Base-by-base conservation (phyloP, 1,140 invertebrate genomes). In the Diabrotica undecimpunctata region DNA sequence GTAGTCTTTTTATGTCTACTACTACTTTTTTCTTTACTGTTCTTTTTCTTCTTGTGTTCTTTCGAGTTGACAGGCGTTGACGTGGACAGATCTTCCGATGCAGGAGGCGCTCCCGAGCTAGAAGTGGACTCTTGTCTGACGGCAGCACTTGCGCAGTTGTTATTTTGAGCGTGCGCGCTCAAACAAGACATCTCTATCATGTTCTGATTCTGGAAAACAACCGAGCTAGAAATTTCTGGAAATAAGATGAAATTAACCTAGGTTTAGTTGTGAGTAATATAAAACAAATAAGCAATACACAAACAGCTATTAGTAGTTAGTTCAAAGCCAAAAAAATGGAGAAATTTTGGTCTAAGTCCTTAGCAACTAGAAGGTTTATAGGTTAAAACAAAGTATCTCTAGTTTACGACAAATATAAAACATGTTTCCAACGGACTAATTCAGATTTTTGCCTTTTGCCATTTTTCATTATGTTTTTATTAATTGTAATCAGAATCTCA, bases 171-270 rank as follows among this genome's bases (percentile, higher is more conserved):
- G 14, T 62, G 61, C 7, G 61, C 53, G 14, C 46, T 62, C 52
- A 62, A 54, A 62, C 61, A 54, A 54, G 52, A 54, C 82, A 86
- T 83, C 81, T 86, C 85, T 80, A 86, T 85, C 73, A 78, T 77
- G 73, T 77, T 79, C 71, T 77, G 77, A 79, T 74, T 78, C 78
- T 79, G 77, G 74, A 78, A 78, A 78, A 79, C 77, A 78, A 75
- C 76, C 77, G 75, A 79, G 73, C 77, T 79, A 79, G 77, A 78
- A 76, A 74, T 76, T 76, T 77, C 77, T 79, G 77, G 72, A 79
- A 79, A 76, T 72, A 76, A 79, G 74, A 78, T 67, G 73, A 75
- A 77, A 78, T 78, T 76, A 76, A 73, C 76, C 75, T 76, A 78
- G 74, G 75, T 78, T 78, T 77, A 78, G 75, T 78, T 71, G 72